These are phyloP conservation scores for Scaeva pyrastri DNA, from an alignment of 2,888 invertebrate species.

Conservation along the genomic window DNA sequence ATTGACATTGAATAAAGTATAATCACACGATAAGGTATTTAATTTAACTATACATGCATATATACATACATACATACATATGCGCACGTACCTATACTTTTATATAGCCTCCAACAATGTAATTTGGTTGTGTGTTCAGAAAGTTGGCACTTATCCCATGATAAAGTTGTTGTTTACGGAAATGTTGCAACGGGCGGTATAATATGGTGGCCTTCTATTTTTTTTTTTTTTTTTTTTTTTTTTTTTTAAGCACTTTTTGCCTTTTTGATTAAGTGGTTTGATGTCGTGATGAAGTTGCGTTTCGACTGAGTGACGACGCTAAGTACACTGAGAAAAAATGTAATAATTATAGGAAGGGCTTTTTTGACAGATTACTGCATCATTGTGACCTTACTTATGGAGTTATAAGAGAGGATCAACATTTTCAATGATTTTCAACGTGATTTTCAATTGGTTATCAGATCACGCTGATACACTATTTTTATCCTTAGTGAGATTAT, in stretches of 20 bases:
- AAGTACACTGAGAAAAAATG: conserved; percentile 33
- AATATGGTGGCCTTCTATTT: conserved; percentile 54
- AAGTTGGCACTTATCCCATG: conserved; percentile 69
- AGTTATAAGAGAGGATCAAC: too few species aligned
- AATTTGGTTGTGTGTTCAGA: conserved; percentile 31
- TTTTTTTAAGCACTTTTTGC: conserved; percentile 27
- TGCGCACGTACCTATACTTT: too few species aligned
- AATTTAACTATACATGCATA: conserved; percentile 46
- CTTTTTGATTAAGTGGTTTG: conserved; percentile 55
- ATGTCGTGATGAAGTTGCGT: conserved; percentile 48
- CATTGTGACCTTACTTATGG: too few species aligned
- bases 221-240: not conserved
- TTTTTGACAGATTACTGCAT: too few species aligned
- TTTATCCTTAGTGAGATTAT: too few species aligned
- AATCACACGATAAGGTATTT: conserved; percentile 29
- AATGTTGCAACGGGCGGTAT: conserved; percentile 69
- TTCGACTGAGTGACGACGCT: conserved; percentile 52
- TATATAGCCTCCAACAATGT: conserved; percentile 38
- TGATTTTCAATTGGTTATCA: too few species aligned
- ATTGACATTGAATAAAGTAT: conserved; percentile 69
- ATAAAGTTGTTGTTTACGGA: conserved; percentile 73
- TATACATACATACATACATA: too few species aligned
- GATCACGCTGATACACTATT: too few species aligned
- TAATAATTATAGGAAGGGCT: not conserved
- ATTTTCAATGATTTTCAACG: too few species aligned